Evolutionary conservation across 2,797 vertebrate genomes (phyloP).

Genomic region (Xyrichtys novacula): DNA sequence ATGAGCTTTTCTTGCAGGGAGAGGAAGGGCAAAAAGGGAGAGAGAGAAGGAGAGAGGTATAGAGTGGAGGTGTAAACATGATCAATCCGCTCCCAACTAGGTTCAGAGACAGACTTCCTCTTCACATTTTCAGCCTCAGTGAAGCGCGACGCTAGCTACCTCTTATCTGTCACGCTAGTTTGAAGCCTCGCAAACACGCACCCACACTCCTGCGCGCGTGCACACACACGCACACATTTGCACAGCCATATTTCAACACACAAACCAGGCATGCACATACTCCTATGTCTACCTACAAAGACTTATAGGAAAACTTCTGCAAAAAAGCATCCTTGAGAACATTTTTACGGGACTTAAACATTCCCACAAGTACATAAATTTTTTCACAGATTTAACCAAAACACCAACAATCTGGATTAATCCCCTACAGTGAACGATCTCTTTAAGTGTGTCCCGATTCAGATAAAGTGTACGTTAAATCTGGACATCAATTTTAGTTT

Average conservation of each 20-base stretch:
- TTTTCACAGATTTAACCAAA: conserved; percentile 19
- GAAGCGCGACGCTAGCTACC: conserved; percentile 76
- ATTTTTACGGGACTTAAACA: conserved; percentile 23
- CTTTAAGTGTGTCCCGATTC: conserved; percentile 20
- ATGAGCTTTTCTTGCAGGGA: conserved; percentile 57
- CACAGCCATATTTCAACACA: conserved; percentile 47
- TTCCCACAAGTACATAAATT: conserved; percentile 18
- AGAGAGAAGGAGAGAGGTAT: conserved; percentile 58
- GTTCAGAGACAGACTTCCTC: conserved; percentile 78
- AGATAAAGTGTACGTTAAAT: conserved; percentile 26
- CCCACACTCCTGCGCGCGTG: background rate
- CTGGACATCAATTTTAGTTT: conserved; percentile 43
- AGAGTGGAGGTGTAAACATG: conserved; percentile 79
- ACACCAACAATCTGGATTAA: background rate
- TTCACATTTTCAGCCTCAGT: conserved; percentile 83
- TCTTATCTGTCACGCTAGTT: conserved; percentile 78
- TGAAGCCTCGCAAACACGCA: conserved; percentile 53
- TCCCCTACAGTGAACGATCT: background rate
- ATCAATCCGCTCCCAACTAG: conserved; percentile 81
- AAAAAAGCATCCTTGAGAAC: conserved; percentile 25
- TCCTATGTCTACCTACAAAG: conserved; percentile 38
- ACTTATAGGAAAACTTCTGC: conserved; percentile 35
- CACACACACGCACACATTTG: conserved; percentile 5
- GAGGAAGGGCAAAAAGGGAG: conserved; percentile 30
- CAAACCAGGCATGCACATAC: conserved; percentile 29